A percentile compares a stretch with the other conserved stretches of the same genome.
phyloP scores from a whole-genome alignment of 2,113 vertebrate species.

The Dolichallabes microphthalmus region DNA sequence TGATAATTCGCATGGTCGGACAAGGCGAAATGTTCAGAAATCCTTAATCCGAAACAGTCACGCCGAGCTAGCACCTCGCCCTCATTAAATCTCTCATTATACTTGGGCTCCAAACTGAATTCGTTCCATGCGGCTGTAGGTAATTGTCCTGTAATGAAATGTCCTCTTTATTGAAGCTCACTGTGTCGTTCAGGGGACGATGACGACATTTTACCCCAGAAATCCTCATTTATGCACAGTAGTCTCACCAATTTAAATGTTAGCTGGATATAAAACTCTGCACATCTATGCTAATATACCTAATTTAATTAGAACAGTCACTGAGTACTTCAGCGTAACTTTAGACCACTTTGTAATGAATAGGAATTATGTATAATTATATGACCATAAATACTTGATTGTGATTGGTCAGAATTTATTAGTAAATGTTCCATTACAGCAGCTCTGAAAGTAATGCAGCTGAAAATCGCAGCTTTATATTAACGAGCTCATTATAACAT shows the following conservation, averaged over 20 bases:
- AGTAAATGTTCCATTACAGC: not conserved
- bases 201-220: constrained; percentile 21
- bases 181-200: constrained; percentile 12
- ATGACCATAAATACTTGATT: not conserved
- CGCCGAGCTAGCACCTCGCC: not conserved
- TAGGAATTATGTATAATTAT: not conserved
- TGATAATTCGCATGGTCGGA: not conserved
- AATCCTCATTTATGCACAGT: constrained; percentile 15
- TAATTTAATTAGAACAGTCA: constrained; percentile 41
- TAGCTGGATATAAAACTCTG: constrained; percentile 17
- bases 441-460: not conserved
- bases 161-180: constrained; percentile 25
- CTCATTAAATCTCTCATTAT: constrained; percentile 41
- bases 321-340: constrained; percentile 7
- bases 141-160: constrained; percentile 42
- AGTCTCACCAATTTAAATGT: constrained; percentile 19
- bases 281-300: constrained; percentile 26
- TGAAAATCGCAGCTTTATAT: not conserved
- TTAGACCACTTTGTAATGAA: constrained; percentile 19
- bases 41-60: not conserved
- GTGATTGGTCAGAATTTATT: not conserved
- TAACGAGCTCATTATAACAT: not conserved
- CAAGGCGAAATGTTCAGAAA: not conserved
- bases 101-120: constrained; percentile 33
- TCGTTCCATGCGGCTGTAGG: constrained; percentile 30